Conservation (phyloP, 2,113 vertebrate species). For the Gallinago undulata region DNA sequence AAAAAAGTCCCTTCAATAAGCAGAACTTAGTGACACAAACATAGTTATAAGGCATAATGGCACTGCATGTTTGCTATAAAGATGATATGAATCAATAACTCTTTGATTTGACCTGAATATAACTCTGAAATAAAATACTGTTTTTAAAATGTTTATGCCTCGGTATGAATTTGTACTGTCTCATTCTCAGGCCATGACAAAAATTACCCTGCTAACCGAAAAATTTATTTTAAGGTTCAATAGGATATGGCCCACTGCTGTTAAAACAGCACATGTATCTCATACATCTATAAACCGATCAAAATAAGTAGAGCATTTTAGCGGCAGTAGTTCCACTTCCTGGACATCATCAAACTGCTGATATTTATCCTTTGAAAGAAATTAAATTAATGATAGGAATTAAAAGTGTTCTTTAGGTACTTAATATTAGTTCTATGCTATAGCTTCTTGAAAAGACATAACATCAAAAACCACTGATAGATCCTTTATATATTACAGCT, state of each 20-base stretch:
- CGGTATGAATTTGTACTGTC: neutral
- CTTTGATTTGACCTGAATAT: neutral
- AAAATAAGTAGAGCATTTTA: neutral
- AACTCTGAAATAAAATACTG: neutral
- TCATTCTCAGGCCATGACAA: neutral
- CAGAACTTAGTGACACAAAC: neutral
- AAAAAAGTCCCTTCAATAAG: neutral
- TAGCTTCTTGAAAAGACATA: constrained; percentile 23
- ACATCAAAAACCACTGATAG: constrained; percentile 1
- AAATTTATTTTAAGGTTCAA: neutral
- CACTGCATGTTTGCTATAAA: neutral
- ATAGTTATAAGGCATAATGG: neutral
- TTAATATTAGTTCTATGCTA: neutral
- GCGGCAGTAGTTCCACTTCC: neutral
- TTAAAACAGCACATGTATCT: neutral
- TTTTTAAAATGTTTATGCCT: neutral
- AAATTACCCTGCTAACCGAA: neutral
- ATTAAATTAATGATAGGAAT: neutral
- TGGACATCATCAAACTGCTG: neutral
- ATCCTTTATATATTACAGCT: constrained; percentile 37
- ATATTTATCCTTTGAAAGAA: constrained; percentile 24
- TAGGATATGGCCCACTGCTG: neutral
- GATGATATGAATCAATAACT: neutral
- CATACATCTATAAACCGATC: neutral
- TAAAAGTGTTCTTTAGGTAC: constrained; percentile 1